Evolutionary conservation across 2,888 invertebrate genomes (phyloP).

Genomic region (Ethmia dodecea): DNA sequence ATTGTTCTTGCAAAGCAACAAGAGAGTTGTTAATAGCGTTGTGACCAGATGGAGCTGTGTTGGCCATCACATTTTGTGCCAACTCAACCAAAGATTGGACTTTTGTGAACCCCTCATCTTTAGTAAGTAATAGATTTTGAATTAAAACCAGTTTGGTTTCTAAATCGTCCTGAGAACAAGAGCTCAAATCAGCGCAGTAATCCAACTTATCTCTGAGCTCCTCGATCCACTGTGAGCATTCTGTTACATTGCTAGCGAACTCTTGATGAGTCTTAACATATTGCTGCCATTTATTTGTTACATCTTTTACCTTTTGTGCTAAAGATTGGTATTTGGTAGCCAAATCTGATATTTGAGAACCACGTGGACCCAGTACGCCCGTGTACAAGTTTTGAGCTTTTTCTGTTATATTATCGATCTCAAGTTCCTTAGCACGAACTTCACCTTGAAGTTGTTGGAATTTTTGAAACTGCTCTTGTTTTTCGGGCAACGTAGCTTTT

Average conservation of each 20-base stretch:
- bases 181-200: constrained; percentile 89
- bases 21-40: constrained; percentile 90
- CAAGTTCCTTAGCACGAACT: constrained; percentile 92
- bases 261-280: constrained; percentile 93
- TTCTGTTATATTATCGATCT: constrained; percentile 95
- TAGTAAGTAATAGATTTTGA: constrained; percentile 91
- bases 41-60: constrained; percentile 93
- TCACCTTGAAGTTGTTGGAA: constrained; percentile 90
- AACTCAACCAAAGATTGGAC: constrained; percentile 93
- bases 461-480: constrained; percentile 89
- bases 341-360: constrained; percentile 92
- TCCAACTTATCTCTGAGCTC: constrained; percentile 90
- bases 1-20: constrained; percentile 90
- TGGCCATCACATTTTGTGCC: constrained; percentile 93
- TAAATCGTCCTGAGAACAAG: constrained; percentile 89
- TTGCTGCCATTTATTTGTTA: constrained; percentile 94
- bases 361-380: constrained; percentile 83
- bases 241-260: constrained; percentile 87
- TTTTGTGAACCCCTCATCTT: constrained; percentile 94
- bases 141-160: constrained; percentile 90
- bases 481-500: constrained; percentile 88
- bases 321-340: constrained; percentile 94
- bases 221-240: constrained; percentile 90
- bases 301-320: constrained; percentile 93
- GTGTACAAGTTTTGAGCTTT: constrained; percentile 91